Percentiles rank a stretch among this genome's conserved stretches.
phyloP scores from a whole-genome alignment of 2,888 invertebrate species.

The Margaritifera margaritifera region DNA sequence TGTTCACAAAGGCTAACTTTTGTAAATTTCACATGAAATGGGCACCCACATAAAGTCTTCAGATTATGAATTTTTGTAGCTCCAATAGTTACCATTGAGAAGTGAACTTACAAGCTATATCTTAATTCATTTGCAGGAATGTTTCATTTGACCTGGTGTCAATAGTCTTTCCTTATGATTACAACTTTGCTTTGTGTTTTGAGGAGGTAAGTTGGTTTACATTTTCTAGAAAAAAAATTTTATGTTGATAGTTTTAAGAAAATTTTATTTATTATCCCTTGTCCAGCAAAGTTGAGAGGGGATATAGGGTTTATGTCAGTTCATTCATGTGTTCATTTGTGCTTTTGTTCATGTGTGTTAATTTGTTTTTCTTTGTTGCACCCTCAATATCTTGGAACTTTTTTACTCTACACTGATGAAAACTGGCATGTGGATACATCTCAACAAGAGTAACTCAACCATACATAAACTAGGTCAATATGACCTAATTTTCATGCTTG shows the following conservation, averaged over 20 bases:
- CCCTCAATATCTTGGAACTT: too few species aligned
- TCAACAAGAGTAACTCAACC: too few species aligned
- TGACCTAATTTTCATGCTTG: too few species aligned
- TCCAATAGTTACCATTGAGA: not conserved
- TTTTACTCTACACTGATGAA: too few species aligned
- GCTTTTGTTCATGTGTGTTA: not conserved
- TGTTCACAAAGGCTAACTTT: too few species aligned
- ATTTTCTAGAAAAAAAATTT: not conserved
- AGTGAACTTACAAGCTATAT: not conserved
- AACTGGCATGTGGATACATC: too few species aligned
- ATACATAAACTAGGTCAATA: too few species aligned
- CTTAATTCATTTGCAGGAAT: constrained; percentile 47
- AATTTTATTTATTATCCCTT: not conserved
- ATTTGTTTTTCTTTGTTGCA: too few species aligned
- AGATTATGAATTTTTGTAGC: too few species aligned
- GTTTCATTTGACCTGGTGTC: constrained; percentile 58
- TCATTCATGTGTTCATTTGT: not conserved
- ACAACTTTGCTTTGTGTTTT: constrained; percentile 72
- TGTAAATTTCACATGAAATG: too few species aligned
- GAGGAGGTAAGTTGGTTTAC: constrained; percentile 64
- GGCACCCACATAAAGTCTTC: too few species aligned
- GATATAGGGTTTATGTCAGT: not conserved
- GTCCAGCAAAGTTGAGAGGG: not conserved
- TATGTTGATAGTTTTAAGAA: not conserved
- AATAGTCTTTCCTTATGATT: constrained; percentile 72